Conservation (phyloP, 2,888 invertebrate genomes). For the Ischnura elegans region DNA sequence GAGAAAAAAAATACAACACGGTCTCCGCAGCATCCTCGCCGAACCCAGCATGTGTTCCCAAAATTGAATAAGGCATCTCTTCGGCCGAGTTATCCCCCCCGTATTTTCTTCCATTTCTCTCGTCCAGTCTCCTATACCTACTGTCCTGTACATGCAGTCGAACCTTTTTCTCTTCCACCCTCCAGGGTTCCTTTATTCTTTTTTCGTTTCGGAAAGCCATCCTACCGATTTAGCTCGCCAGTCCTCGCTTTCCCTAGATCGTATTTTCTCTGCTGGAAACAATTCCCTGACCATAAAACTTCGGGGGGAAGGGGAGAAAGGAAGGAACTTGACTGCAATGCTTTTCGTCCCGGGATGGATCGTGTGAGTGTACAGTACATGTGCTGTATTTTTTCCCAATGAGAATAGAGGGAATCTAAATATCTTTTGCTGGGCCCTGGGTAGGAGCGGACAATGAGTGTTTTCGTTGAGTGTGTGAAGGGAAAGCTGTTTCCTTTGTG, state of each 20-base stretch:
- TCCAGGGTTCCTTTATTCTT: neutral
- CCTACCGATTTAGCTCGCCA: no score
- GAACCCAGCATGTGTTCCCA: neutral
- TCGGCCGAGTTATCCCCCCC: neutral
- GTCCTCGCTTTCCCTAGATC: neutral
- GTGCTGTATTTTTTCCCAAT: neutral
- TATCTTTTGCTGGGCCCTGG: no score
- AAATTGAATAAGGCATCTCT: constrained; percentile 32
- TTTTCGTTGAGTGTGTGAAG: no score
- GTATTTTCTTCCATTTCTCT: neutral
- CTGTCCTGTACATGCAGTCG: neutral
- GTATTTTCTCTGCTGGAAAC: constrained; percentile 3
- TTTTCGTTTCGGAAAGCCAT: neutral
- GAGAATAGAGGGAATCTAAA: neutral
- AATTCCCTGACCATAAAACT: neutral
- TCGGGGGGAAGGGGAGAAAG: neutral
- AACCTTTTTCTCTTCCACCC: no score
- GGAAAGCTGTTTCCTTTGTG: no score
- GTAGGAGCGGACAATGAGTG: no score
- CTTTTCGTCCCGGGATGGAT: neutral
- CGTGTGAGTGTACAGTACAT: neutral
- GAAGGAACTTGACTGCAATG: neutral
- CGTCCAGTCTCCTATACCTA: neutral
- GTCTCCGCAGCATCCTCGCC: neutral
- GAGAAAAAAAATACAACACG: neutral